phyloP scores from a whole-genome alignment of 2,113 vertebrate genomes.

The Callionymus lyra region DNA sequence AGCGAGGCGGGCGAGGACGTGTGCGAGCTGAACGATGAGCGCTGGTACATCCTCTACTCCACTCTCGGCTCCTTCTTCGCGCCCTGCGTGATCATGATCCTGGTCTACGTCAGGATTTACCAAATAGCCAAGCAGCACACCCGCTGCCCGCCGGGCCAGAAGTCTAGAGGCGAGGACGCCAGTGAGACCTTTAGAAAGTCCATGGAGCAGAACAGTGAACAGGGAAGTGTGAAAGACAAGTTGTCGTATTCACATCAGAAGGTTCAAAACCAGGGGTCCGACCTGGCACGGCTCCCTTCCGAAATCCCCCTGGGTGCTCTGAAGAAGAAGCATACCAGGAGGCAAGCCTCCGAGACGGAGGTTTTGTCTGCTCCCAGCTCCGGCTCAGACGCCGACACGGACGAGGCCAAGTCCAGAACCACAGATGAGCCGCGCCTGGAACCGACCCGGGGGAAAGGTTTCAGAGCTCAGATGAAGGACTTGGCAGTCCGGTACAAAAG shows the following conservation, averaged over 20 bases:
- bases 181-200: background rate
- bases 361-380: conserved; percentile 24
- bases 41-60: conserved; percentile 86
- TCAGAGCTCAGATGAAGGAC: conserved; percentile 23
- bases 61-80: conserved; percentile 84
- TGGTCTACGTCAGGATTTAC: conserved; percentile 84
- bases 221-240: background rate
- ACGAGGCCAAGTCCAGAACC: background rate
- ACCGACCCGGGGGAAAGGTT: conserved; percentile 1
- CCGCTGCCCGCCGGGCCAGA: conserved; percentile 38
- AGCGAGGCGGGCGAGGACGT: conserved; percentile 25
- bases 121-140: conserved; percentile 76
- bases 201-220: conserved; percentile 6
- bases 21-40: conserved; percentile 77
- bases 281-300: too few relatives aligned
- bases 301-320: conserved; percentile 3
- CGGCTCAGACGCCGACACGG: conserved; percentile 37
- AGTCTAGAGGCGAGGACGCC: conserved; percentile 7
- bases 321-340: background rate
- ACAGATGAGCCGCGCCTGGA: too few relatives aligned
- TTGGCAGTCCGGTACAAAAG: conserved; percentile 32
- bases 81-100: conserved; percentile 86
- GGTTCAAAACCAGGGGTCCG: background rate
- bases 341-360: background rate
- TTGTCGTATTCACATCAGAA: conserved; percentile 4